Evolutionary conservation across 2,113 vertebrate genomes (phyloP).

Genomic region (Clinocottus analis): DNA sequence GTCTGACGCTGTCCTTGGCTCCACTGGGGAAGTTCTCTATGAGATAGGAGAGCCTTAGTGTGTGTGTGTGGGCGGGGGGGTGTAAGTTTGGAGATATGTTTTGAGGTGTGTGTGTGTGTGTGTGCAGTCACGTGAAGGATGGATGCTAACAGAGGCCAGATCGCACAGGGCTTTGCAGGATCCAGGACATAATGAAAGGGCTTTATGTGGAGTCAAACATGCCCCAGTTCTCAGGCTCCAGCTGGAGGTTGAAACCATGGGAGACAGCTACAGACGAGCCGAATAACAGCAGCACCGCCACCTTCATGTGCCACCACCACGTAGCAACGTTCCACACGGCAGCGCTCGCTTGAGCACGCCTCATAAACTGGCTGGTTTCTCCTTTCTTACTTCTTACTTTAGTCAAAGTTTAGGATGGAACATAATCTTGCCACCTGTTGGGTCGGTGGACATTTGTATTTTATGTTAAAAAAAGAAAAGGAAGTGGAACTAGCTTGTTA

Average conservation of each 20-base stretch:
- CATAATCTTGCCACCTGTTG: not conserved
- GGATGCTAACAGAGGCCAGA: slow-evolving; percentile 45
- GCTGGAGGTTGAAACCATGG: slow-evolving; percentile 30
- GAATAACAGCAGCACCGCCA: slow-evolving; percentile 33
- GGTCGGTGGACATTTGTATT: not conserved
- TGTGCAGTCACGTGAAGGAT: slow-evolving; percentile 62
- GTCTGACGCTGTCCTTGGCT: slow-evolving; percentile 71
- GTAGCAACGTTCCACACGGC: not conserved
- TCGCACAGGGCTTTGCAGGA: slow-evolving; percentile 71
- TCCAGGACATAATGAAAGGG: slow-evolving; percentile 68
- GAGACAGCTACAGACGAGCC: slow-evolving; percentile 31
- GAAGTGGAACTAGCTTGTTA: not conserved
- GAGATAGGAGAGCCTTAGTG: slow-evolving; percentile 4
- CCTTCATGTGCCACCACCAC: not conserved
- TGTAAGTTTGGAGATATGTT: not conserved
- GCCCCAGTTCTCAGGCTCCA: slow-evolving; percentile 73
- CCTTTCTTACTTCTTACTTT: too few species aligned
- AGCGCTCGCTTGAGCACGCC: not conserved
- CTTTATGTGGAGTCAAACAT: slow-evolving; percentile 65
- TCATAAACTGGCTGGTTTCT: not conserved
- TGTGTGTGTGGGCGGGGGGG: not conserved
- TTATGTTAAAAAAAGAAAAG: not conserved
- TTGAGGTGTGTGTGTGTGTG: slow-evolving; percentile 20
- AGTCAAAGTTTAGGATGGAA: too few species aligned
- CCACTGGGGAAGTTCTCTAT: not conserved